Evolutionary conservation across 2,113 vertebrate species (phyloP).

Genomic region (Damaliscus lunatus): DNA sequence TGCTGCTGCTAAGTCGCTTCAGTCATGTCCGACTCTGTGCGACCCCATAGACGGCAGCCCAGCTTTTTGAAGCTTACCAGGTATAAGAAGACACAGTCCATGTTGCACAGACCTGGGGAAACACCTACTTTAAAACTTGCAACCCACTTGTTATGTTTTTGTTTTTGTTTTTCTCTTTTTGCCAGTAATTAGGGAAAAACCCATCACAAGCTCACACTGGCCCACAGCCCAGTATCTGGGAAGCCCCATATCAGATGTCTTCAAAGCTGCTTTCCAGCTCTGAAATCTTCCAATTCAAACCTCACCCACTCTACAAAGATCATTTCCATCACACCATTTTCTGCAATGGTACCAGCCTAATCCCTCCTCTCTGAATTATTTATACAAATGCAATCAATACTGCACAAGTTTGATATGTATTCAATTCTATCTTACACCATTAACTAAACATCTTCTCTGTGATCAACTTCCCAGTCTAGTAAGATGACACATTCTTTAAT

Average conservation of each 20-base stretch:
- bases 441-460: not conserved
- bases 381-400: not conserved
- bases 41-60: no score
- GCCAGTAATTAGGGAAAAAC: not conserved
- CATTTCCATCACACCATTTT: not conserved
- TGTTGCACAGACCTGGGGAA: not conserved
- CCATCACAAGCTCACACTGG: not conserved
- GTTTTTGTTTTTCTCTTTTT: not conserved
- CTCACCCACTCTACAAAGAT: not conserved
- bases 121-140: not conserved
- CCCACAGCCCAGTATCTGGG: not conserved
- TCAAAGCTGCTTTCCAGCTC: not conserved
- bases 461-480: not conserved
- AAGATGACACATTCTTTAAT: not conserved
- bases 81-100: not conserved
- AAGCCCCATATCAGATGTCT: not conserved
- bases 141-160: not conserved
- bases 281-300: not conserved
- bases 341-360: not conserved
- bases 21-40: no score
- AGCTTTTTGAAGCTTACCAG: not conserved
- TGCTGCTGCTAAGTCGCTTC: no score
- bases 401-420: not conserved
- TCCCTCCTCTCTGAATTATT: conserved; percentile 7
- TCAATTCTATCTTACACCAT: not conserved